Evolutionary conservation across 1,140 invertebrate species (phyloP), one percentile per base, ranked within the genome.

Genomic region (Eumeta japonica): DNA sequence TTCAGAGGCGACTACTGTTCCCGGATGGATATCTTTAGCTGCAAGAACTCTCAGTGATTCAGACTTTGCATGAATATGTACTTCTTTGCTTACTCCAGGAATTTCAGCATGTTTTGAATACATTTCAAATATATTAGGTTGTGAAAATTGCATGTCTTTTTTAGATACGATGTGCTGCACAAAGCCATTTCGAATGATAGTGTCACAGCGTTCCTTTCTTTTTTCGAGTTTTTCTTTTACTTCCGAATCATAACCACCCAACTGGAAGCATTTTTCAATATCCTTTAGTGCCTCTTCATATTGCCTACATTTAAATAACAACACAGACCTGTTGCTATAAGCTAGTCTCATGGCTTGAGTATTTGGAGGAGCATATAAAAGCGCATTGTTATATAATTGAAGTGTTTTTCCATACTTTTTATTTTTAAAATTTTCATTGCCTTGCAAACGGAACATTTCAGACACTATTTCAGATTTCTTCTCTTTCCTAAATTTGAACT

Each of bases 301-400:
- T 10, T 2, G 5, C 28, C 42, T 27, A 1, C 30, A 10, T 13
- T 33, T 37, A 2, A 34, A 19, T 12, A 55, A 35, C 52, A n/a
- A n/a, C n/a, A n/a, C n/a, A n/a, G n/a, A n/a, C n/a, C n/a, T n/a
- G n/a, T n/a, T n/a, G n/a, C n/a, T 48, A 28, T 49, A 50, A 7
- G 43, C 55, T 7, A 58, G 27, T 43, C 36, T 46, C 33, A 52
- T 41, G 17, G 48, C 46, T 16, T 15, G 37, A 7, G 49, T 50
- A 20, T 46, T 33, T 2, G 37, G 34, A 5, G 53, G 50, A 11
- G 56, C 56, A 32, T 32, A 46, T 13, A 32, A 14, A n/a, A 59
- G 27, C 2, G 56, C 50, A 38, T 29, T 28, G 32, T 59, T 59
- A 37, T 59, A 59, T 2, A 14, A 19, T 13, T 37, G 2, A 3